phyloP scores from a whole-genome alignment of 2,113 vertebrate genomes.

The Varanus komodoensis region DNA sequence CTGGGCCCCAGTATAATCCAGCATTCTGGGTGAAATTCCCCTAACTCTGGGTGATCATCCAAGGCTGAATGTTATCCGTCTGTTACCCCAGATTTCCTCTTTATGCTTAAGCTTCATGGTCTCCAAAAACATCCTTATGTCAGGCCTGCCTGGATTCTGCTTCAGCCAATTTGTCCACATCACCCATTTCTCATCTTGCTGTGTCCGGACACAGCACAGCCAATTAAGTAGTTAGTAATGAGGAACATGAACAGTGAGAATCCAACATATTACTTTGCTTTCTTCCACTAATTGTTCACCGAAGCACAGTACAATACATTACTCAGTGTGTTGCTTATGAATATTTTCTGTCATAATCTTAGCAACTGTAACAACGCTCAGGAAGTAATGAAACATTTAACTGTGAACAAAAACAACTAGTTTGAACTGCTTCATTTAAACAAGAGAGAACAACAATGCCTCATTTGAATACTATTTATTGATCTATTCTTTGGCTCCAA shows the following conservation, averaged over 20 bases:
- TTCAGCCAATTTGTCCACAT: background rate
- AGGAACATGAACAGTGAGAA: conserved; percentile 9
- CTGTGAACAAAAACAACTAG: background rate
- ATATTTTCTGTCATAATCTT: background rate
- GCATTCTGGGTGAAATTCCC: background rate
- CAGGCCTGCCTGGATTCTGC: background rate
- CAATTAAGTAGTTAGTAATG: background rate
- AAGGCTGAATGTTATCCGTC: background rate
- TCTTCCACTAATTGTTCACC: background rate
- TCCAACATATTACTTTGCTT: background rate
- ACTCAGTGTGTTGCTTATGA: background rate
- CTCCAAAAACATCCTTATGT: background rate
- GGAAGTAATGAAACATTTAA: conserved; percentile 27
- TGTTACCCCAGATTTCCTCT: background rate
- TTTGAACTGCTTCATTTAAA: conserved; percentile 10
- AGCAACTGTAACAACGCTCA: background rate
- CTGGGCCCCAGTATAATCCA: background rate
- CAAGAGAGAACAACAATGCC: background rate
- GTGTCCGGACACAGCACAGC: background rate
- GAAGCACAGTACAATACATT: background rate
- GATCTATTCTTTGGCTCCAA: conserved; percentile 26
- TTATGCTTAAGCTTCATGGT: background rate
- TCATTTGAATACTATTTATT: background rate
- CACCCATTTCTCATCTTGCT: background rate
- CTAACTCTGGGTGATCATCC: background rate